Base-by-base conservation (phyloP, 1,140 invertebrate genomes). In the Pristionchus pacificus region DNA sequence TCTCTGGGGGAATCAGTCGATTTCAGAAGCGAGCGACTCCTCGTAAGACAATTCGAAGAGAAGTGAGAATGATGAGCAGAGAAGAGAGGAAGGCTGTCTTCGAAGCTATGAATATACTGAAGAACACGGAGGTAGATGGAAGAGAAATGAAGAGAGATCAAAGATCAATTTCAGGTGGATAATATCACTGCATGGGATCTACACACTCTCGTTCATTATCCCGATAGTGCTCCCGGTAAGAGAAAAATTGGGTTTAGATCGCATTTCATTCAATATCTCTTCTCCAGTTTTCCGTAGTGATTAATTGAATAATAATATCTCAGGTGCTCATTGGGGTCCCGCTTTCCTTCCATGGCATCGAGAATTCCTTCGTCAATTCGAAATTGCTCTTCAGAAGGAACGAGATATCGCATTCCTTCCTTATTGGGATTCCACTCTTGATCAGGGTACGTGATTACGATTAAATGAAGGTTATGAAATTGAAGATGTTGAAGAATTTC, bases 341-440 rank as follows among this genome's bases (percentile, higher is more conserved):
- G 79, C 81, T 33, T 81, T 71, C 72, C 76, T 80, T 30, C 81
- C 80, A 29, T 82, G 82, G 82, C 80, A 82, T 69, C 67, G 80
- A 27, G 80, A 82, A 67, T 82, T 83, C 65, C 58, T 82, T 25
- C 63, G 80, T 31, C 80, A 82, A 59, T 84, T 82, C 69, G 80
- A 83, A 61, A 58, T 74, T 0, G 80, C 82, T 15, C 74, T 84
- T 0, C 80, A 79, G 55, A 76, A 73, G 24, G 79, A 84, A 71
- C 77, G 76, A 13, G 78, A 80, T 13, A 68, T 65, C 6, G 79
- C 79, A 2, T 64, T 74, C 24, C 60, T 84, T 25, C 82, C 83
- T 15, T 84, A 81, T 71, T 84, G 84, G 84, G 83, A 84, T 67
- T 84, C 82, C n/a, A 84, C 83, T 32, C 60, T 84, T 2, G 83